These are phyloP conservation scores for Agrypnus murinus DNA, from an alignment of 2,888 invertebrate species.

Conservation along the genomic window DNA sequence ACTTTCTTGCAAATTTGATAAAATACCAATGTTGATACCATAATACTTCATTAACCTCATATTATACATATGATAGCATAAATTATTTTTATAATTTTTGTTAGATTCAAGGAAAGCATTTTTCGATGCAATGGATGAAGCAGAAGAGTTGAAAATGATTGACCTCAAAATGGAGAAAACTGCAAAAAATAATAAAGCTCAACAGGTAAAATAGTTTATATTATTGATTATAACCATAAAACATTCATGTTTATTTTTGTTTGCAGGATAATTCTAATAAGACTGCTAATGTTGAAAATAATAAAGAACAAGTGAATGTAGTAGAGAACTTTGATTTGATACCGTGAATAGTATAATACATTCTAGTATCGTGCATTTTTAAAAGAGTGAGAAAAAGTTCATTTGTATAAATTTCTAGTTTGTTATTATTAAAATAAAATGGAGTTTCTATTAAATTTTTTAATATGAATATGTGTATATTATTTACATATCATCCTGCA, in stretches of 20 bases:
- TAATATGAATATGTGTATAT: too few species aligned
- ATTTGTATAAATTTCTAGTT: too few species aligned
- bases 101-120: constrained; percentile 64
- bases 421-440: too few species aligned
- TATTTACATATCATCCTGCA: too few species aligned
- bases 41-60: too few species aligned
- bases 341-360: background rate
- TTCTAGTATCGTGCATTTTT: background rate
- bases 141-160: constrained; percentile 54
- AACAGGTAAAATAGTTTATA: background rate
- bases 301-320: background rate
- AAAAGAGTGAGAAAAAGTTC: too few species aligned
- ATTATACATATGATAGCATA: too few species aligned
- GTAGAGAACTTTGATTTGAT: background rate
- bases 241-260: background rate
- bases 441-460: too few species aligned
- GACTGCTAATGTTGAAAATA: background rate
- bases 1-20: too few species aligned
- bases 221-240: background rate
- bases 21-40: too few species aligned
- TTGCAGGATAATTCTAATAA: background rate
- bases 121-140: constrained; percentile 59
- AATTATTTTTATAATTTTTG: too few species aligned
- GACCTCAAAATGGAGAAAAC: constrained; percentile 37
- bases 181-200: background rate